A percentile compares a stretch with the other conserved stretches of the same genome.
Evolutionary conservation across 2,888 invertebrate genomes (phyloP).

Genomic region (Xestia xanthographa): DNA sequence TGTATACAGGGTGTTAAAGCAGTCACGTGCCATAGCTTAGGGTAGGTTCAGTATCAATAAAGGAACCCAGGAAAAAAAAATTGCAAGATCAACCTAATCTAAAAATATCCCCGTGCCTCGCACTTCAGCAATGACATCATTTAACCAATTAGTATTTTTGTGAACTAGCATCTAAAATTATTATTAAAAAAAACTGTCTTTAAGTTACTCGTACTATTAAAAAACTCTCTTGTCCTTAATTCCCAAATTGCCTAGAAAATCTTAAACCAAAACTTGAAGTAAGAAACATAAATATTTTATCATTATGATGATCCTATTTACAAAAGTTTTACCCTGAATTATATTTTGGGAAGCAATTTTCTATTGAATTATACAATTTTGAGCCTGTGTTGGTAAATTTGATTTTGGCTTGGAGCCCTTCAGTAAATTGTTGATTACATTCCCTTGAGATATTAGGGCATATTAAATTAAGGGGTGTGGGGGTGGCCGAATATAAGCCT

Average conservation of each 20-base stretch:
- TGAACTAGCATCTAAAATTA: background rate
- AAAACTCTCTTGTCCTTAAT: background rate
- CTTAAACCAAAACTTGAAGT: constrained; percentile 4
- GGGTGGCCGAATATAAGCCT: constrained; percentile 3
- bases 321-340: constrained; percentile 49
- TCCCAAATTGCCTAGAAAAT: background rate
- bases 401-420: constrained; percentile 35
- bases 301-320: constrained; percentile 44
- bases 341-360: constrained; percentile 45
- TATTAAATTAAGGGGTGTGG: constrained; percentile 44
- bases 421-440: constrained; percentile 54
- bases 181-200: no score
- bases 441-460: constrained; percentile 41
- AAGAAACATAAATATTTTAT: constrained; percentile 48
- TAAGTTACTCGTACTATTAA: background rate
- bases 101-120: no score
- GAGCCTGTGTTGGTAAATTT: constrained; percentile 40
- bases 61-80: no score
- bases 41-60: no score
- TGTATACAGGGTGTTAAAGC: no score
- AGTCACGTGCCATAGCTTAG: no score
- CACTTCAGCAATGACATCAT: no score
- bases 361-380: constrained; percentile 57
- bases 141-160: background rate
- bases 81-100: no score